Percentiles rank a stretch among this genome's conserved stretches.
Conservation (phyloP, 2,888 invertebrate species). For the Merodon equestris region DNA sequence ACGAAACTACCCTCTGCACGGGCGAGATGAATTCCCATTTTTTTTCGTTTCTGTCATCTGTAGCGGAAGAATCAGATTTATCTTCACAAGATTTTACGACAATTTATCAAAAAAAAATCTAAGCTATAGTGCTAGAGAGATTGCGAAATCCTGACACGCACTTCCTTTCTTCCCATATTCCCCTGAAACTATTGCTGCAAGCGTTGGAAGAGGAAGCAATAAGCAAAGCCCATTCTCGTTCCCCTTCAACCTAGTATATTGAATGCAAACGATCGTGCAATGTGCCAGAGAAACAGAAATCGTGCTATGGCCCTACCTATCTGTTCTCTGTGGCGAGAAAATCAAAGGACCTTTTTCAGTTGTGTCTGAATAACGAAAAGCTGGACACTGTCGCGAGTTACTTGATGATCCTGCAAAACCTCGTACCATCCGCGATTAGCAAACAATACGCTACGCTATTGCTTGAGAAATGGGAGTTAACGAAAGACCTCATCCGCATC, state of each 20-base stretch:
- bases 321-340: slow-evolving; percentile 98
- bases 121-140: slow-evolving; percentile 99
- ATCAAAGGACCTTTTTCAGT: slow-evolving; percentile 96
- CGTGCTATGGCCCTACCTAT: slow-evolving; percentile 98
- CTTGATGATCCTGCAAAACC: slow-evolving; percentile 96
- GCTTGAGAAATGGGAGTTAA: slow-evolving; percentile 97
- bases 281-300: slow-evolving; percentile 99
- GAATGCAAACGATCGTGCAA: slow-evolving; percentile 96
- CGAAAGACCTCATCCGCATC: slow-evolving; percentile 96
- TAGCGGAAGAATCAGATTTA: slow-evolving; percentile 98
- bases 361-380: slow-evolving; percentile 92
- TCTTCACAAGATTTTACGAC: slow-evolving; percentile 96
- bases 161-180: slow-evolving; percentile 99
- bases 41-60: slow-evolving; percentile 91
- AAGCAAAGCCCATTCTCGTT: slow-evolving; percentile 99
- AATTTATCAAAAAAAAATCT: slow-evolving; percentile 96
- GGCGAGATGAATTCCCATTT: slow-evolving; percentile 90
- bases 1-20: slow-evolving; percentile 92
- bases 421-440: slow-evolving; percentile 96
- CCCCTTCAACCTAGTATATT: slow-evolving; percentile 97
- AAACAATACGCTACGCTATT: slow-evolving; percentile 96
- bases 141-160: slow-evolving; percentile 94
- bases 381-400: slow-evolving; percentile 98
- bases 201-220: slow-evolving; percentile 97
- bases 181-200: slow-evolving; percentile 95